A percentile compares a stretch with the other conserved stretches of the same genome.
These are phyloP conservation scores for Penaeus indicus DNA, from an alignment of 1,140 invertebrate species.

Conservation along the genomic window DNA sequence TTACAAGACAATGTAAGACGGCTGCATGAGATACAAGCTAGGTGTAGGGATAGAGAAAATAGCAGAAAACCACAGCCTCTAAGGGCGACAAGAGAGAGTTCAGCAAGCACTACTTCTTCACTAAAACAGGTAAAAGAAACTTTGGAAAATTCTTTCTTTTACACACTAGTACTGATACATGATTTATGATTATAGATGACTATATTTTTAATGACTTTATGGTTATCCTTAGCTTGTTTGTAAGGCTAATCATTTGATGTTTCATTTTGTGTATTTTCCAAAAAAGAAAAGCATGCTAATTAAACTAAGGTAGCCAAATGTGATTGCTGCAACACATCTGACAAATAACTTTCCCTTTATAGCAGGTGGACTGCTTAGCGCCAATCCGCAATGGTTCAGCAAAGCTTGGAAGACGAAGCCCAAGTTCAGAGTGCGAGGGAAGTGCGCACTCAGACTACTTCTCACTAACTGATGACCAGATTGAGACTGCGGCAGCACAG, in stretches of 20 bases:
- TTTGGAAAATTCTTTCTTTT: background rate
- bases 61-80: constrained; percentile 26
- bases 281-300: too few species aligned
- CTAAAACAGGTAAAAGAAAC: constrained; percentile 5
- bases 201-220: too few species aligned
- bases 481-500: background rate
- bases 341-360: background rate
- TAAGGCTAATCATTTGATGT: too few species aligned
- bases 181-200: too few species aligned
- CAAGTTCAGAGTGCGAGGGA: constrained; percentile 37
- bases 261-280: too few species aligned
- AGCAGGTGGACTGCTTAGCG: constrained; percentile 1
- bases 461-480: constrained; percentile 59
- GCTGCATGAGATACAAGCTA: constrained; percentile 54
- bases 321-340: too few species aligned
- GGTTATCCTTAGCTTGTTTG: too few species aligned
- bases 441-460: constrained; percentile 66
- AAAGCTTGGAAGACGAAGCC: constrained; percentile 16
- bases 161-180: too few species aligned
- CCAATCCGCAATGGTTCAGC: constrained; percentile 19
- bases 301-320: too few species aligned
- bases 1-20: constrained; percentile 52
- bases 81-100: constrained; percentile 28
- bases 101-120: constrained; percentile 9
- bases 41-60: constrained; percentile 39